phyloP scores from a whole-genome alignment of 2,888 invertebrate genomes.

The Dexiosoma caninum region DNA sequence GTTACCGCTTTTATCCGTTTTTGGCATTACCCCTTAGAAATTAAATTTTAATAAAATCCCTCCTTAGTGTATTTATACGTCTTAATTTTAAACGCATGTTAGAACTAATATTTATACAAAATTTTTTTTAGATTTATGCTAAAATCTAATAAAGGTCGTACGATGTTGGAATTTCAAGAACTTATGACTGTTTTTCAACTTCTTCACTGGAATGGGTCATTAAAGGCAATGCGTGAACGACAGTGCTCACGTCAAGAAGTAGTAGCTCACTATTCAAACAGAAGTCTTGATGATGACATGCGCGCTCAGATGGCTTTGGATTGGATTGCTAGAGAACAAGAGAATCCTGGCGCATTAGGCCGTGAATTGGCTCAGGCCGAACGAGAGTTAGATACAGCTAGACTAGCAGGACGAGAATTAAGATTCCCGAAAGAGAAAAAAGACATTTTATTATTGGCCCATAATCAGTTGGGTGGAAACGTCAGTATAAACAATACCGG shows the following conservation, averaged over 20 bases:
- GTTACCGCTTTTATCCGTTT: no score
- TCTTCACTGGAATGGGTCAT: conserved; percentile 97
- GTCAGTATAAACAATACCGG: conserved; percentile 52
- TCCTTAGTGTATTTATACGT: no score
- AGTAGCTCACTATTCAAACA: conserved; percentile 94
- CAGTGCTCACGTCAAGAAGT: conserved; percentile 96
- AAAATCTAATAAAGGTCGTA: conserved; percentile 90
- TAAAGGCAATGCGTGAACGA: conserved; percentile 95
- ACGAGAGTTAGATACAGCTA: conserved; percentile 89
- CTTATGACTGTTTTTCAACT: conserved; percentile 98
- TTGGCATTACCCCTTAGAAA: no score
- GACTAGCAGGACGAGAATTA: conserved; percentile 92
- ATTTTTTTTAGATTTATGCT: conserved; percentile 83
- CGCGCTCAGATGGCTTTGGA: conserved; percentile 96
- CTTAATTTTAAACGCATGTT: no score
- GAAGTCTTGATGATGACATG: conserved; percentile 96
- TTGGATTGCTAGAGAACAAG: conserved; percentile 92
- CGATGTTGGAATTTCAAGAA: conserved; percentile 97
- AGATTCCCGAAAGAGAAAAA: conserved; percentile 97
- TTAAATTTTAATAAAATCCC: no score
- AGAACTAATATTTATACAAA: no score
- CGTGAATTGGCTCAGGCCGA: conserved; percentile 91
- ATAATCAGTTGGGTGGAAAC: conserved; percentile 85
- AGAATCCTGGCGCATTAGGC: conserved; percentile 86
- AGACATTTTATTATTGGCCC: conserved; percentile 93